Evolutionary conservation across 2,113 vertebrate species (phyloP).

Genomic region (Herpailurus yagouaroundi): DNA sequence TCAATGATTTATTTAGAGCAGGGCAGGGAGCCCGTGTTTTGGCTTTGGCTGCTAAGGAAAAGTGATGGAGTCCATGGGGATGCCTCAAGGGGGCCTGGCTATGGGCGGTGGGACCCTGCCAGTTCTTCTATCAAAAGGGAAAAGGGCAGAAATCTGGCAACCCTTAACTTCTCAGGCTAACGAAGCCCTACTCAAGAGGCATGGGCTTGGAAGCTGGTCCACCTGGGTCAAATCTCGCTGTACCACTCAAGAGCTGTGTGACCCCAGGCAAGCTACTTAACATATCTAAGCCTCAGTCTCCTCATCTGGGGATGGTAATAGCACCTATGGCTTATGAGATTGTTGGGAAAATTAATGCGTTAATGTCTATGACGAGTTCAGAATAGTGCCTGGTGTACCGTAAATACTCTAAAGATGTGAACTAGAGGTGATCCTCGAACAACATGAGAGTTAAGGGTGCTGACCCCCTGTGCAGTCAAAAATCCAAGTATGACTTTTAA

Average conservation of each 20-base stretch:
- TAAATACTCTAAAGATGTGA: background rate
- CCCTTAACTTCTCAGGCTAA: background rate
- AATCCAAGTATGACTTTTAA: background rate
- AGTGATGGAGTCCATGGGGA: rapidly evolving
- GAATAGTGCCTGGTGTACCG: background rate
- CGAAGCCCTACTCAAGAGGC: background rate
- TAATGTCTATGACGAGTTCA: background rate
- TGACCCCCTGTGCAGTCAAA: background rate
- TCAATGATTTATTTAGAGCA: slow-evolving; percentile 77
- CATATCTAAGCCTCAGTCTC: slow-evolving; percentile 1
- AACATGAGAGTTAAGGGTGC: background rate
- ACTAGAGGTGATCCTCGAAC: background rate
- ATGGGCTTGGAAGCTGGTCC: background rate
- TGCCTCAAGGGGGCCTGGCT: background rate
- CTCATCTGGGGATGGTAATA: background rate
- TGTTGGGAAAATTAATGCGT: background rate
- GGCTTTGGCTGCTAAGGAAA: slow-evolving; percentile 27
- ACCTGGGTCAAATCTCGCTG: background rate
- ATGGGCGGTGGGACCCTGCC: background rate
- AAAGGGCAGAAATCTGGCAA: background rate
- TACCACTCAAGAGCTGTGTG: background rate
- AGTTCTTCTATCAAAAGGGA: background rate
- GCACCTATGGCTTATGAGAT: background rate
- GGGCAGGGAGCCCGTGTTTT: slow-evolving; percentile 58
- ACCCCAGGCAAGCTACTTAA: background rate